Conservation (phyloP, 2,797 vertebrate genomes). For the Lerista edwardsae region DNA sequence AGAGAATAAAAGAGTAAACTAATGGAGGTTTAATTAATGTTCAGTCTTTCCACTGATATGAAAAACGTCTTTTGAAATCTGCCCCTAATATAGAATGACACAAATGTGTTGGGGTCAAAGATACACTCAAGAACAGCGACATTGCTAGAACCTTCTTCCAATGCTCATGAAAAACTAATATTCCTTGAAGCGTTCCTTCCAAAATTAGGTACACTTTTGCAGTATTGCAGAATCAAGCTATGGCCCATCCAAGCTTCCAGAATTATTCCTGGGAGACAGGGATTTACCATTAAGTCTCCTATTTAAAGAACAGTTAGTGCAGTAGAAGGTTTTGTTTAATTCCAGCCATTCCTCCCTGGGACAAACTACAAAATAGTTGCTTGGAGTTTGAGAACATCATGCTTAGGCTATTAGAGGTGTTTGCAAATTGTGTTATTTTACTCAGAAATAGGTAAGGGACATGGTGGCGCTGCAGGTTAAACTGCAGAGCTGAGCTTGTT, state of each 20-base stretch:
- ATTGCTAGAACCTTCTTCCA: not conserved
- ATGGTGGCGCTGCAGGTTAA: too few relatives aligned
- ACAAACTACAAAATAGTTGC: not conserved
- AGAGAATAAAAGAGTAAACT: not conserved
- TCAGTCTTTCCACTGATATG: not conserved
- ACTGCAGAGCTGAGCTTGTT: too few relatives aligned
- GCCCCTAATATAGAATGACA: not conserved
- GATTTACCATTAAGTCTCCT: not conserved
- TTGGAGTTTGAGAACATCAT: too few relatives aligned
- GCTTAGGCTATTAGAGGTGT: too few relatives aligned
- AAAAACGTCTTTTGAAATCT: not conserved
- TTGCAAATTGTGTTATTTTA: too few relatives aligned
- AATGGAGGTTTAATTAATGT: not conserved
- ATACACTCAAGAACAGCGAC: not conserved
- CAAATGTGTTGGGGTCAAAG: conserved; percentile 2
- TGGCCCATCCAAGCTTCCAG: not conserved
- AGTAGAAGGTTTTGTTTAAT: not conserved
- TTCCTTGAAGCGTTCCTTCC: not conserved
- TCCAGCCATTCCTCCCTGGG: not conserved
- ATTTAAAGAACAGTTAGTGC: not conserved
- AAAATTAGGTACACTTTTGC: not conserved
- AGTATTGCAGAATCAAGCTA: not conserved
- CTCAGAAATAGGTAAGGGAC: too few relatives aligned
- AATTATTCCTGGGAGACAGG: not conserved
- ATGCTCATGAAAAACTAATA: not conserved